These are phyloP conservation scores for Scaptodrosophila lebanonensis DNA, from an alignment of 1,140 invertebrate species.

Conservation along the genomic window DNA sequence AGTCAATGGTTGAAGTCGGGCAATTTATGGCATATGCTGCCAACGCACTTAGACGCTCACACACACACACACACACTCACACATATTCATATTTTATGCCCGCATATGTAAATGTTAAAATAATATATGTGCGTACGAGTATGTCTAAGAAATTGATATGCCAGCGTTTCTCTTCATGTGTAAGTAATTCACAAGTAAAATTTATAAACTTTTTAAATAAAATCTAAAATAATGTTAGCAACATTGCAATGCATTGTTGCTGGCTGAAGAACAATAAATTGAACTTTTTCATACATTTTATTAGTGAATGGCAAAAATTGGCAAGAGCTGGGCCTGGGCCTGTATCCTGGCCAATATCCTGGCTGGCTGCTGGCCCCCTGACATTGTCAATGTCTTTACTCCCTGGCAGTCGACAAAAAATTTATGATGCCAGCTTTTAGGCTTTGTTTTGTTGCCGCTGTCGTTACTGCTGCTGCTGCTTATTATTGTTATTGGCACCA, in stretches of 20 bases:
- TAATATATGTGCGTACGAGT: constrained; percentile 59
- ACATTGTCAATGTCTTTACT: constrained; percentile 63
- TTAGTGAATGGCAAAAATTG: constrained; percentile 57
- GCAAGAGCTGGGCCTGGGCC: constrained; percentile 24
- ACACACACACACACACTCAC: constrained; percentile 1
- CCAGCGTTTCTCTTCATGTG: constrained; percentile 66
- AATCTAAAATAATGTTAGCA: constrained; percentile 41
- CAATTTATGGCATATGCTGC: constrained; percentile 75
- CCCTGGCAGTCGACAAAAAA: constrained; percentile 37
- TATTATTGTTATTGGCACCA: constrained; percentile 75
- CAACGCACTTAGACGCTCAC: constrained; percentile 32
- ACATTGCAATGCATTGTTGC: background rate
- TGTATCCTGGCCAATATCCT: constrained; percentile 4
- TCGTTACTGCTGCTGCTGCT: no score
- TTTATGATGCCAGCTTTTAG: constrained; percentile 73
- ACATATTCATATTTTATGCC: constrained; percentile 4
- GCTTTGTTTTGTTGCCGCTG: constrained; percentile 75
- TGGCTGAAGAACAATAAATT: constrained; percentile 52
- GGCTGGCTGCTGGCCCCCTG: constrained; percentile 22
- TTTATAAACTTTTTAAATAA: constrained; percentile 70
- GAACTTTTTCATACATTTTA: constrained; percentile 74
- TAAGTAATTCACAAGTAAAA: constrained; percentile 71
- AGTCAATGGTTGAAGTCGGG: constrained; percentile 49
- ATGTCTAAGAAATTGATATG: constrained; percentile 72
- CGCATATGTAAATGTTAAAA: constrained; percentile 66